A percentile compares a stretch with the other conserved stretches of the same genome.
These are phyloP conservation scores for Myotis pilosus DNA, from an alignment of 2,797 vertebrate species.

Conservation along the genomic window DNA sequence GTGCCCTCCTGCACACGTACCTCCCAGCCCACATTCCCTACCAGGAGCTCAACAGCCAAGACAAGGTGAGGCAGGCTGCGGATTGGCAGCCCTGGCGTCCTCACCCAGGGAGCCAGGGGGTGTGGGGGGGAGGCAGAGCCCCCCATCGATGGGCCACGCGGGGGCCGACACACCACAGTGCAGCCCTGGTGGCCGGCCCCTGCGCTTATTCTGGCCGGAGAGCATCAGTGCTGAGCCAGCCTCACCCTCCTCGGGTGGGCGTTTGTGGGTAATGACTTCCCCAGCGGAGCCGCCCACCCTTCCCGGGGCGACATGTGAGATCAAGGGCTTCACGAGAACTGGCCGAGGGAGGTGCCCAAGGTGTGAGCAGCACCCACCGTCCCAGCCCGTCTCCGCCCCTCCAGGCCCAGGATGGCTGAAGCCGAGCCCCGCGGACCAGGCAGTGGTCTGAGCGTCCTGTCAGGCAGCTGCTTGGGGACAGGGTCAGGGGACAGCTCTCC, in stretches of 20 bases:
- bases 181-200: neutral
- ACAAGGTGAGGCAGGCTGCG: conserved; percentile 87
- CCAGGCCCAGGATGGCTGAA: neutral
- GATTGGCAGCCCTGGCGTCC: neutral
- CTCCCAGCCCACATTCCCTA: conserved; percentile 97
- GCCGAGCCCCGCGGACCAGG: neutral
- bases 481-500: neutral
- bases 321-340: neutral
- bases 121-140: neutral
- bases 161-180: neutral
- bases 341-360: neutral
- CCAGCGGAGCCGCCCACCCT: neutral
- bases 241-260: neutral
- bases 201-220: neutral
- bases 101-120: no score
- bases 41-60: conserved; percentile 93
- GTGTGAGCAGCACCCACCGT: neutral
- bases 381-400: neutral
- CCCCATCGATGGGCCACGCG: neutral
- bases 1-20: conserved; percentile 96
- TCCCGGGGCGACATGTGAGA: neutral
- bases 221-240: neutral
- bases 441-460: neutral
- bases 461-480: neutral
- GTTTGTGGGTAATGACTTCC: neutral